These are phyloP conservation scores for Portunus trituberculatus DNA, from an alignment of 1,140 invertebrate species.

Conservation along the genomic window DNA sequence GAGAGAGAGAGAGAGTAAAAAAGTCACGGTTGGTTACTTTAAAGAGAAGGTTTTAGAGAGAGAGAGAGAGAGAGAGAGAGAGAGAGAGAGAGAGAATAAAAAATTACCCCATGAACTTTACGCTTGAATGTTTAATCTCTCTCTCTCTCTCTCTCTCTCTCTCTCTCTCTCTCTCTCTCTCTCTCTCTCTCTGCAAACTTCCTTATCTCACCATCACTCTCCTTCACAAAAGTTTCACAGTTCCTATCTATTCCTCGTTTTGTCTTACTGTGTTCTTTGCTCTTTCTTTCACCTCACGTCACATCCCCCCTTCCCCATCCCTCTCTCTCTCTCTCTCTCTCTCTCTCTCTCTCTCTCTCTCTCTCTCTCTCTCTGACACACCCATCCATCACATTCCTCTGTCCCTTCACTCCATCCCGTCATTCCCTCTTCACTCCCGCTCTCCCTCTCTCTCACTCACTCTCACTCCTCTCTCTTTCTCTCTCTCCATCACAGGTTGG, in stretches of 20 bases:
- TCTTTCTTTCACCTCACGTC: background rate
- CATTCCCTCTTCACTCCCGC: background rate
- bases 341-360: background rate
- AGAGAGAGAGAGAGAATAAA: too few relatives aligned
- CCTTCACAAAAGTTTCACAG: too few relatives aligned
- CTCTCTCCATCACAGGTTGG: slow-evolving; percentile 86
- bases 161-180: slow-evolving; percentile 30
- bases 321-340: background rate
- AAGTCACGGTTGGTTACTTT: too few relatives aligned
- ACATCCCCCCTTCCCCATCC: background rate
- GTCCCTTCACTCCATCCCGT: background rate
- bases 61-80: too few relatives aligned
- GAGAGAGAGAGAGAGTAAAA: background rate
- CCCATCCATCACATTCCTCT: background rate
- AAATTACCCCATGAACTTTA: background rate
- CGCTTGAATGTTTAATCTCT: background rate
- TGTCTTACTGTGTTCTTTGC: background rate
- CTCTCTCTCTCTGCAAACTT: background rate
- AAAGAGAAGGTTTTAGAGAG: too few relatives aligned
- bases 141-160: slow-evolving; percentile 14
- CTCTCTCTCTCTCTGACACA: background rate
- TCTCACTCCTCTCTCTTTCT: background rate
- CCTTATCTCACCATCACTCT: background rate
- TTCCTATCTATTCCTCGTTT: too few relatives aligned
- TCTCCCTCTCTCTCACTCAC: slow-evolving; percentile 4